Evolutionary conservation across 2,113 vertebrate genomes (phyloP), one percentile per base, ranked within the genome.

Genomic region (Macroglossus sobrinus): DNA sequence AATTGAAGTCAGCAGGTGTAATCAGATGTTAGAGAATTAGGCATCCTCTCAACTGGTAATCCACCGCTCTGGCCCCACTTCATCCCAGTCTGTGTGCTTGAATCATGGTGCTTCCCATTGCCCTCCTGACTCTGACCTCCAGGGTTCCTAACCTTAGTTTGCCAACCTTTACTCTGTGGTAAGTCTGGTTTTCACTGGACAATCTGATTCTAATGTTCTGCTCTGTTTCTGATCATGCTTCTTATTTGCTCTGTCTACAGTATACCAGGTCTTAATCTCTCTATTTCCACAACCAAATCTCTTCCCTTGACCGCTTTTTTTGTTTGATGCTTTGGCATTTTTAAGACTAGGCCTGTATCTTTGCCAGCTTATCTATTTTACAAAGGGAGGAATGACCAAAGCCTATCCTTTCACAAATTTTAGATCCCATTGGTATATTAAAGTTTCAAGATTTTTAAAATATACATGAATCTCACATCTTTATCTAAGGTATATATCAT

Each of bases 111-210:
- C 22, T 92, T 69, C 24, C 43, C 61, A 9, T 1, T 72, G 55
- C 40, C 53, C 45, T 92, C 61, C 72, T 89, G 81, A 88, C 66
- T 96, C 94, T 91, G 80, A 71, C 57, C 53, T 90, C 64, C 84
- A 84, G 59, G 19, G 43, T 75, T 88, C 84, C 72, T 92, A 71
- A 96, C 61, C 91, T 89, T n/a, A 78, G 53, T 96, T 88, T 88
- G 59, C 87, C 74, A 90, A n/a, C 43, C 90, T 82, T 78, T 53
- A 26, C 81, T 93, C 81, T 18, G 55, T 59, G 30, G 72, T 94
- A 66, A 89, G 91, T 50, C 93, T 96, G 84, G 91, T 78, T 94
- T 96, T 95, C 89, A 93, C 76, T 78, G 55, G n/a, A 61, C 66
- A 79, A 82, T 91, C 55, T 88, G 74, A 96, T 63, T 91, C 89